Evolutionary conservation across 2,797 vertebrate species (phyloP).

Genomic region (Heterohyrax brucei): DNA sequence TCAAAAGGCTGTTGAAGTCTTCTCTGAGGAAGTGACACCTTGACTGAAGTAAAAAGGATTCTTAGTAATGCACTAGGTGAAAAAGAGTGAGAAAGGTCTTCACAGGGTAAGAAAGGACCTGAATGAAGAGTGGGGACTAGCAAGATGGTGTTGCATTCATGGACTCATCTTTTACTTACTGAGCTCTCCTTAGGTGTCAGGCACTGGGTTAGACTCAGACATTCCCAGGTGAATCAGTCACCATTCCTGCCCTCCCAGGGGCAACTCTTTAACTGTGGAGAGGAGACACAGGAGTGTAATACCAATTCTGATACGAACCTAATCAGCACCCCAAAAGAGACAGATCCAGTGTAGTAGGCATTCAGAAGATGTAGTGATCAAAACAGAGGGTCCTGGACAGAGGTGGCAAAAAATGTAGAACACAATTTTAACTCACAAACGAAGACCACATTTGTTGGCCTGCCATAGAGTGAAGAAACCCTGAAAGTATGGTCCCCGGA

Average conservation of each 20-base stretch:
- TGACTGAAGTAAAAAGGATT: neutral
- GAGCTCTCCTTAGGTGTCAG: neutral
- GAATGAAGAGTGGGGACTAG: fast-evolving
- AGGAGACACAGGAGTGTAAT: fast-evolving
- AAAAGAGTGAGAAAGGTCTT: neutral
- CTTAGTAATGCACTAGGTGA: fast-evolving
- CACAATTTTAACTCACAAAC: no score
- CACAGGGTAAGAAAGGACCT: neutral
- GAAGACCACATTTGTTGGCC: no score
- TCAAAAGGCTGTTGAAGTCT: neutral
- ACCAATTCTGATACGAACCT: fast-evolving
- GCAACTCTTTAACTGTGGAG: neutral
- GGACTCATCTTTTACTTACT: fast-evolving
- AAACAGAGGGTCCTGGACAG: no score
- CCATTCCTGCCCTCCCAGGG: neutral
- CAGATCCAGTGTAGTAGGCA: neutral
- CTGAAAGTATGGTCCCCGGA: no score
- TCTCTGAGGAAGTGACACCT: neutral
- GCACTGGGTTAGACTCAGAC: neutral
- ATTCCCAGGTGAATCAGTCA: fast-evolving
- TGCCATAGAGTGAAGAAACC: no score
- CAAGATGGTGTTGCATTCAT: neutral
- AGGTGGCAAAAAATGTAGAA: no score
- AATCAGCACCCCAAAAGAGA: neutral
- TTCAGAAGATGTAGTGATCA: neutral